Base-by-base conservation (phyloP, 2,797 vertebrate species). In the Gouania willdenowi region DNA sequence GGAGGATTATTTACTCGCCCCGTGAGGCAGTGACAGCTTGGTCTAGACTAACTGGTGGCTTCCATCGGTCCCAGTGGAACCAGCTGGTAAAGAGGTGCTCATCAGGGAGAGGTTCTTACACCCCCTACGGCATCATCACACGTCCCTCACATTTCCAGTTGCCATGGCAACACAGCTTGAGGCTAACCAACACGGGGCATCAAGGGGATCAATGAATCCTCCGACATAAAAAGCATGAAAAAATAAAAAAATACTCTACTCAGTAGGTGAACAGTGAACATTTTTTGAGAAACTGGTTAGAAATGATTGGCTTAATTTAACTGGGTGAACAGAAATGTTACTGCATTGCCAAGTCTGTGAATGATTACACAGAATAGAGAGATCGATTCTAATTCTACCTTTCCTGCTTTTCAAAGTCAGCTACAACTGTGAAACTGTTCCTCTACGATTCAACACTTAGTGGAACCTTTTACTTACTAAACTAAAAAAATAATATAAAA, bases 31-130 rank as follows among this genome's bases (percentile, higher is more conserved):
- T 18, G 31, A 35, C 43, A 66, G 61, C 63, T 75, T 44, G 44
- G 83, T 85, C 86, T 84, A 83, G 86, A 88, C 83, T 78, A 73
- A 79, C 64, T 46, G 53, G 41, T 78, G 57, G 59, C 58, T 66
- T 80, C 54, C 31, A 30, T 64, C 45, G 46, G 62, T 57, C 71
- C 65, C 43, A 16, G 37, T 26, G 67, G 71, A 36, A 36, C 37
- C 55, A 55, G 5, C 55, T 66, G 66, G 58, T 74, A 65, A 57
- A 51, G 43, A 18, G 41, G 41, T 46, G 41, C 37, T 41, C 47
- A 13, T 43, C 39, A 5, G 32, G 55, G 46, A 67, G 60, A 42
- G 59, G 22, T 19, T 34, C 33, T 16, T 27, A 17, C 66, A 30
- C 26, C 20, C 81, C 76, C 79, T 22, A 37, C 5, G 14, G 62